phyloP scores from a whole-genome alignment of 2,113 vertebrate genomes.

The Cyphomyrus plagiostoma region DNA sequence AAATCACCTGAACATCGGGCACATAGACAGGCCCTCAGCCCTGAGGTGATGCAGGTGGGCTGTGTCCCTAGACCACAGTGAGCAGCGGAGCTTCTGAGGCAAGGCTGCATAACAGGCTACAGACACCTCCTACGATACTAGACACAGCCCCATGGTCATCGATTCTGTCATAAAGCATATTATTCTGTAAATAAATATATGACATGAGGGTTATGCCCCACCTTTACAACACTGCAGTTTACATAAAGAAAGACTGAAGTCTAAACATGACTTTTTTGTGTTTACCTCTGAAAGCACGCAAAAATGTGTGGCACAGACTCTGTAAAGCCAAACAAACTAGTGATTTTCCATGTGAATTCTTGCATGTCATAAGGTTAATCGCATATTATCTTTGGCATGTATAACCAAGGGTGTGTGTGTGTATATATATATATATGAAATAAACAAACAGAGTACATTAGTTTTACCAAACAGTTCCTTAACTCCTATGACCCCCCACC shows the following conservation, averaged over 20 bases:
- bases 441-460: not conserved
- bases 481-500: not conserved
- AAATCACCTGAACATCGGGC: not conserved
- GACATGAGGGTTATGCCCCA: not conserved
- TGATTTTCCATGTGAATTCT: not conserved
- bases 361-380: not conserved
- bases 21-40: not conserved
- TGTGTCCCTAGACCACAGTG: not conserved
- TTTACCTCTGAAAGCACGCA: not conserved
- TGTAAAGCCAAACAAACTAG: not conserved
- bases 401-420: not conserved
- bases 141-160: not conserved
- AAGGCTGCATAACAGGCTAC: not conserved
- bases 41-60: not conserved
- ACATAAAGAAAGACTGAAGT: not conserved
- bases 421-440: not conserved
- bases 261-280: not conserved
- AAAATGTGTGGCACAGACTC: not conserved
- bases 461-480: not conserved
- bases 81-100: not conserved
- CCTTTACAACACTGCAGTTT: not conserved
- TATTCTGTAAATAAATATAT: not conserved
- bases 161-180: not conserved
- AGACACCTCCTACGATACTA: not conserved
- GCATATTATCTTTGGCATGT: not conserved